Percentiles rank a stretch among this genome's conserved stretches.
These are phyloP conservation scores for Drosophila obscura DNA, from an alignment of 1,140 invertebrate genomes.

Conservation along the genomic window DNA sequence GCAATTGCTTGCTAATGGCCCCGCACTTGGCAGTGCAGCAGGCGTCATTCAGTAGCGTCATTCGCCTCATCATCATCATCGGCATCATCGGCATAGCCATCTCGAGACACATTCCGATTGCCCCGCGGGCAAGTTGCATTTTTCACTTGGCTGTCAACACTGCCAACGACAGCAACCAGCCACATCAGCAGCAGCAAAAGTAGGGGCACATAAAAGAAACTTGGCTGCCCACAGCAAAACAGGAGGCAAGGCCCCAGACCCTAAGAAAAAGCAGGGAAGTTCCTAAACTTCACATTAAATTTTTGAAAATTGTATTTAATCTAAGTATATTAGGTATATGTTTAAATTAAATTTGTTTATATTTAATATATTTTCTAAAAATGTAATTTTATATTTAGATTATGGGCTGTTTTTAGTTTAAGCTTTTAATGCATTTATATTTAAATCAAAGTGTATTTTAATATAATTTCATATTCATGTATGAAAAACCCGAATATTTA, in stretches of 20 bases:
- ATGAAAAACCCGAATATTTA: no score
- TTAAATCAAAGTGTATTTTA: no score
- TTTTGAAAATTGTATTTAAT: no score
- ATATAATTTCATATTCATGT: no score
- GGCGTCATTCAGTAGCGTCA: constrained; percentile 52
- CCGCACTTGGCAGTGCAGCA: constrained; percentile 17
- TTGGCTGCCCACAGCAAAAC: constrained; percentile 24
- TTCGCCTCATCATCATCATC: constrained; percentile 54
- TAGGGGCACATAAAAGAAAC: constrained; percentile 55
- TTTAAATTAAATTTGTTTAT: no score
- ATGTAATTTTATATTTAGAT: no score
- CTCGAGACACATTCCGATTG: constrained; percentile 56
- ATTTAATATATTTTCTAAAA: no score
- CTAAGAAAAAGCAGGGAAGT: neutral
- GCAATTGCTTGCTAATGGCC: constrained; percentile 77
- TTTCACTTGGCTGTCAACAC: constrained; percentile 74
- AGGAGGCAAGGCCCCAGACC: neutral
- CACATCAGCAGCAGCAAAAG: constrained; percentile 28
- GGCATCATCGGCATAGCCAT: constrained; percentile 35
- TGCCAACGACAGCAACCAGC: constrained; percentile 25
- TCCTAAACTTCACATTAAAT: neutral
- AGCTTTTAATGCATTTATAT: no score
- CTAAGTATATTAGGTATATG: no score
- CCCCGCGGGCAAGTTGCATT: constrained; percentile 72
- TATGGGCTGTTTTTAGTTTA: no score